Evolutionary conservation across 2,113 vertebrate genomes (phyloP).

Genomic region (Anolis carolinensis): DNA sequence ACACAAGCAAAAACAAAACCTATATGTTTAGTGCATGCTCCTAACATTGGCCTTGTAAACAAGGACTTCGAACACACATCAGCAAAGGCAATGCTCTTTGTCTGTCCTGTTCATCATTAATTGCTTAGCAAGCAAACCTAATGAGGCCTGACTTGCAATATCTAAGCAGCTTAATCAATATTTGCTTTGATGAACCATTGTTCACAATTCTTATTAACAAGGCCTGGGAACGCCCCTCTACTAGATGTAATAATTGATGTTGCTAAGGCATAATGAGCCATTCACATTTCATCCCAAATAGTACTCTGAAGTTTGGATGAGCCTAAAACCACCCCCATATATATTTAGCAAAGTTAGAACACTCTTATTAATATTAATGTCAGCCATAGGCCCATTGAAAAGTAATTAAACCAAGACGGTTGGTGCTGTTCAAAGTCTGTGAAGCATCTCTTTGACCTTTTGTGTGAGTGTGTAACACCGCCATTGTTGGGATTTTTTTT

Average conservation of each 20-base stretch:
- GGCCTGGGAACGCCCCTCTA: fast-evolving
- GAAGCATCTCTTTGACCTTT: slow-evolving; percentile 30
- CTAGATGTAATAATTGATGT: not conserved
- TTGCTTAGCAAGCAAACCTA: slow-evolving; percentile 23
- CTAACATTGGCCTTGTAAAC: not conserved
- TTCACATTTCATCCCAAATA: not conserved
- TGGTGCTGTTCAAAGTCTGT: slow-evolving; percentile 18
- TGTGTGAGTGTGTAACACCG: slow-evolving; percentile 4
- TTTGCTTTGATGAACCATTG: slow-evolving; percentile 43
- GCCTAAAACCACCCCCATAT: not conserved
- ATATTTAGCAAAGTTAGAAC: not conserved
- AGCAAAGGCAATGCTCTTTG: not conserved
- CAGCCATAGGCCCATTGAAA: not conserved
- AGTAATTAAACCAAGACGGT: slow-evolving; percentile 31
- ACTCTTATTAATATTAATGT: not conserved
- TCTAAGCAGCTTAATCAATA: slow-evolving; percentile 23
- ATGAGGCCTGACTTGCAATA: slow-evolving; percentile 38
- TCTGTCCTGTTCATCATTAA: slow-evolving; percentile 26
- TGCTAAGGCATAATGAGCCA: slow-evolving; percentile 20
- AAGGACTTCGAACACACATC: not conserved
- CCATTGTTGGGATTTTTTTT: slow-evolving; percentile 5
- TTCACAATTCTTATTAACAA: slow-evolving; percentile 25
- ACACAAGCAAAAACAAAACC: not conserved
- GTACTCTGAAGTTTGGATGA: not conserved
- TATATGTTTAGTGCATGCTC: not conserved